These are phyloP conservation scores for Sipha maydis DNA, from an alignment of 2,888 invertebrate genomes.

Conservation along the genomic window DNA sequence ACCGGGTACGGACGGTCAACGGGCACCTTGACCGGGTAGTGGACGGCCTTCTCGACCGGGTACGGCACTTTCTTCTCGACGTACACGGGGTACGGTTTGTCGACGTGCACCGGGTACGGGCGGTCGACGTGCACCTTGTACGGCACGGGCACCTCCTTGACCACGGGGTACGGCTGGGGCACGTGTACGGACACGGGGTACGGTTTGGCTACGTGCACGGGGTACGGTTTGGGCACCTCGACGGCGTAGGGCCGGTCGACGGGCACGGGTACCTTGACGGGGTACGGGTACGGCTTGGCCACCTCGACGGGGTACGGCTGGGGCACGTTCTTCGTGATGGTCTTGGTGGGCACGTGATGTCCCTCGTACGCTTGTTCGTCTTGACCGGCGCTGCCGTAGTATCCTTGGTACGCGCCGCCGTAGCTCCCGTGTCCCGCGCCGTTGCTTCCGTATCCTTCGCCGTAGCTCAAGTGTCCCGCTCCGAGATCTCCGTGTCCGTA, in stretches of 20 bases:
- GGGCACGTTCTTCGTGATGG: conserved; percentile 70
- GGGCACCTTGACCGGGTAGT: conserved; percentile 76
- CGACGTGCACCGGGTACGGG: conserved; percentile 64
- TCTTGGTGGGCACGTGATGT: conserved; percentile 68
- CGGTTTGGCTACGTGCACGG: conserved; percentile 65
- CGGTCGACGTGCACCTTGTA: conserved; percentile 65
- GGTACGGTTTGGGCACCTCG: conserved; percentile 64
- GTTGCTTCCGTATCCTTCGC: conserved; percentile 66
- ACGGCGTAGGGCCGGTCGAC: conserved; percentile 65
- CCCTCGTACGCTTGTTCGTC: conserved; percentile 69
- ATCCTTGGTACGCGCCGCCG: conserved; percentile 67
- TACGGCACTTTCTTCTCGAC: conserved; percentile 65
- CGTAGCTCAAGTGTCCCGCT: conserved; percentile 67
- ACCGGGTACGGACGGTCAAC: conserved; percentile 69
- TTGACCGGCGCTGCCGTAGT: conserved; percentile 64
- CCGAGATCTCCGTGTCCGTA: conserved; percentile 63
- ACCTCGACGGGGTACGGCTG: conserved; percentile 70
- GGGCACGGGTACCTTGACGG: conserved; percentile 65
- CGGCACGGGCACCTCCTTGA: conserved; percentile 64
- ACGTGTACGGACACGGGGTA: conserved; percentile 65
- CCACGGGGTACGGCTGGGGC: conserved; percentile 65
- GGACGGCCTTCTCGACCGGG: conserved; percentile 67
- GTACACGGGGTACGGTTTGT: conserved; percentile 65
- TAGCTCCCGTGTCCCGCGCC: conserved; percentile 20
- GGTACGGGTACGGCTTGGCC: conserved; percentile 65